phyloP scores from a whole-genome alignment of 2,797 vertebrate genomes.

The Myotis vivesi region DNA sequence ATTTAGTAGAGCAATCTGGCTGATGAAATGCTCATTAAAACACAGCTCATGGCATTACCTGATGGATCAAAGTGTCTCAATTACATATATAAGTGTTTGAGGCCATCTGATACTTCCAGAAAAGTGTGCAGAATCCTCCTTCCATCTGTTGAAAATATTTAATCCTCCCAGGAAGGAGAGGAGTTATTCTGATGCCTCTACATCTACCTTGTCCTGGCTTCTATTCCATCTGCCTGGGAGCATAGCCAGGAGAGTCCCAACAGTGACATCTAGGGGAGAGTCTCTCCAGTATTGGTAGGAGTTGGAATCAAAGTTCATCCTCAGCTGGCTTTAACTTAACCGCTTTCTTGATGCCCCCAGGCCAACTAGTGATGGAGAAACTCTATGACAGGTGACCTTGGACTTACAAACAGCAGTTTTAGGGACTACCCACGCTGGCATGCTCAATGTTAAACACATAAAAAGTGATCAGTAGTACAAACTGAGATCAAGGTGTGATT shows the following conservation, averaged over 20 bases:
- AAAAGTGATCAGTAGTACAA: neutral
- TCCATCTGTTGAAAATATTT: slow-evolving; percentile 30
- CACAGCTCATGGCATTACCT: neutral
- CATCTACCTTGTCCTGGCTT: neutral
- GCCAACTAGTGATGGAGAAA: neutral
- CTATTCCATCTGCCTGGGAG: neutral
- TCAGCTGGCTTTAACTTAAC: neutral
- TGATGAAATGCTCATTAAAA: slow-evolving; percentile 10
- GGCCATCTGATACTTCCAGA: neutral
- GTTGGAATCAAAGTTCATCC: neutral
- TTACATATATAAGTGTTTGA: neutral
- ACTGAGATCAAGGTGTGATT: neutral
- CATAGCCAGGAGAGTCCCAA: neutral
- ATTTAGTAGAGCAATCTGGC: neutral
- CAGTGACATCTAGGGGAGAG: slow-evolving; percentile 37
- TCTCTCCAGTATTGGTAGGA: neutral
- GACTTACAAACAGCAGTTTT: neutral
- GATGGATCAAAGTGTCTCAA: neutral
- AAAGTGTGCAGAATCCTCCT: neutral
- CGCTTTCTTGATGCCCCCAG: neutral
- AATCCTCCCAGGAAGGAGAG: slow-evolving; percentile 22
- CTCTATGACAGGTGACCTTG: neutral
- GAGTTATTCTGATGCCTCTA: neutral
- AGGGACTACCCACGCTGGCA: neutral
- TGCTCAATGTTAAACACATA: neutral